phyloP scores from a whole-genome alignment of 2,797 vertebrate genomes.

The Lepus oiostolus region DNA sequence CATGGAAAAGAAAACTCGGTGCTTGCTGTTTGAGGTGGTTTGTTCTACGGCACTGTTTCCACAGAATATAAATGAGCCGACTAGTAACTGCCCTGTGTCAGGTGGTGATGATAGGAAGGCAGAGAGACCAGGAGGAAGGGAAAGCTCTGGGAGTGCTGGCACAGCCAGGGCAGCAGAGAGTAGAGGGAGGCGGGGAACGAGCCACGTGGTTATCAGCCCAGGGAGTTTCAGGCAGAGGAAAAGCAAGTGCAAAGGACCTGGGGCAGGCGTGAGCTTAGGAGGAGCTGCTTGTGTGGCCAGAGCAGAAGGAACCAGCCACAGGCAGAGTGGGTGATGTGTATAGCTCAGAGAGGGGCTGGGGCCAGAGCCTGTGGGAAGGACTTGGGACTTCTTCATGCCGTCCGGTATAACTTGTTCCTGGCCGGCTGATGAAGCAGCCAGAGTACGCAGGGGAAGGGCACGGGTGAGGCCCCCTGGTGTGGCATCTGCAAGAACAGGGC shows the following conservation, averaged over 20 bases:
- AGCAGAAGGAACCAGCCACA: neutral
- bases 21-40: neutral
- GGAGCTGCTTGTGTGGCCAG: neutral
- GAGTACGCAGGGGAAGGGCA: neutral
- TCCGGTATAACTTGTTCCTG: neutral
- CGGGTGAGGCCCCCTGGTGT: neutral
- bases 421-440: neutral
- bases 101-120: neutral
- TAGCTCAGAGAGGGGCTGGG: neutral
- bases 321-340: no score
- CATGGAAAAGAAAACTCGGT: neutral
- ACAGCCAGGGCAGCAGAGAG: neutral
- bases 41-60: constrained; percentile 23
- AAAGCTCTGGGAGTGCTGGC: fast-evolving
- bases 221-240: neutral
- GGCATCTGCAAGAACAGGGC: neutral
- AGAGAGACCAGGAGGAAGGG: neutral
- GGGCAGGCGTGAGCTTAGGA: neutral
- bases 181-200: neutral
- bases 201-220: neutral
- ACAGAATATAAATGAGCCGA: neutral
- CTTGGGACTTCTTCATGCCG: neutral
- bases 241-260: constrained; percentile 1
- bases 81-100: neutral
- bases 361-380: neutral